Conservation (phyloP, 1,140 invertebrate species). For the Brachionus plicatilis region DNA sequence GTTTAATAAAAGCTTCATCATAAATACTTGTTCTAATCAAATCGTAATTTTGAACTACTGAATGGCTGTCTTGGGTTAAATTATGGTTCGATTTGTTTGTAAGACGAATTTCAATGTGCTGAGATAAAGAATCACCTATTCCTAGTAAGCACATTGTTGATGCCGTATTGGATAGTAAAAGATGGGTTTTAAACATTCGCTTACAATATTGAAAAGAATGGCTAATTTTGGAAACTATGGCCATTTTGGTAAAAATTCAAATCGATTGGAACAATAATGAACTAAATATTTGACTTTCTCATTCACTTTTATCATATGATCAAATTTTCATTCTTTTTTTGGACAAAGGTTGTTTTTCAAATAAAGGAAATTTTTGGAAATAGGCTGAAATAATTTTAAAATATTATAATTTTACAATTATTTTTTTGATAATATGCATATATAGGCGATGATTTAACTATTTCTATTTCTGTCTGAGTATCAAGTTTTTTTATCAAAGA, state of each 20-base stretch:
- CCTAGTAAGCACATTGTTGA: constrained; percentile 28
- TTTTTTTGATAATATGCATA: not conserved
- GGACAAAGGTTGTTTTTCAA: not conserved
- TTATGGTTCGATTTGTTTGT: not conserved
- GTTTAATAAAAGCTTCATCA: not conserved
- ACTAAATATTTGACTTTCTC: not conserved
- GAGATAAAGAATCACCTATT: constrained; percentile 7
- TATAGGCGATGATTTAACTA: not conserved
- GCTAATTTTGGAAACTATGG: not conserved
- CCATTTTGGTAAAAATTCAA: not conserved
- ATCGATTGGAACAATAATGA: not conserved
- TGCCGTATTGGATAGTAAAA: constrained; percentile 16
- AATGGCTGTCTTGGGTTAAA: not conserved
- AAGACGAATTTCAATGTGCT: not conserved
- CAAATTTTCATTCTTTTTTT: not conserved
- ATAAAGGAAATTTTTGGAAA: not conserved
- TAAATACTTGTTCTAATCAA: constrained; percentile 26
- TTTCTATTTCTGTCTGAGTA: not conserved
- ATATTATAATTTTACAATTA: not conserved
- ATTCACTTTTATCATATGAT: not conserved
- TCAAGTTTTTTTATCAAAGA: not conserved
- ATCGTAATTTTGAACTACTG: not conserved
- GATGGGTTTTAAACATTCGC: not conserved
- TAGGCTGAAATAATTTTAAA: not conserved
- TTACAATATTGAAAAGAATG: not conserved